Conservation (phyloP, 2,888 invertebrate species). For the Epinotia demarniana region DNA sequence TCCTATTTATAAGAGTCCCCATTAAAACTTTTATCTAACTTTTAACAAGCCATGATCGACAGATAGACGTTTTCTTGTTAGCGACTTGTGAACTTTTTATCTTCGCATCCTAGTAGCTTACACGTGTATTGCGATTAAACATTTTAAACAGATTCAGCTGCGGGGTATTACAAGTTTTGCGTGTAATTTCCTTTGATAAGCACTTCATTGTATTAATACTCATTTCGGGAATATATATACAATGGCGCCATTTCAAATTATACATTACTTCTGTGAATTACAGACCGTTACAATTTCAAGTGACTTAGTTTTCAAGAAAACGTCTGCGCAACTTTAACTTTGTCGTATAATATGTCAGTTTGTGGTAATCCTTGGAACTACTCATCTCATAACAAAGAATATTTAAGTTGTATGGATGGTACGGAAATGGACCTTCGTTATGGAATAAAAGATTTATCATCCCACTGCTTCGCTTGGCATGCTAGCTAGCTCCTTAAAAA, state of each 20-base stretch:
- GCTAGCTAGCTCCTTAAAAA: too few relatives aligned
- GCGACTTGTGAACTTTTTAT: conserved; percentile 43
- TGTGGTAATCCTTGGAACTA: too few relatives aligned
- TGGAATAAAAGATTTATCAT: too few relatives aligned
- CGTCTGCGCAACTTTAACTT: too few relatives aligned
- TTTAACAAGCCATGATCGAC: conserved; percentile 57
- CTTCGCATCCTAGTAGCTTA: conserved; percentile 29
- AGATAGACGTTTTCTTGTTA: conserved; percentile 50
- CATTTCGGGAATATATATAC: neutral
- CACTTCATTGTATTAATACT: neutral
- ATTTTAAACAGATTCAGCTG: neutral
- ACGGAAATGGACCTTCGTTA: too few relatives aligned
- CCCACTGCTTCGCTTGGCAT: too few relatives aligned
- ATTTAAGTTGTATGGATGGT: too few relatives aligned
- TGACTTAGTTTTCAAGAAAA: too few relatives aligned
- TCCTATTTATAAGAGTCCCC: conserved; percentile 50
- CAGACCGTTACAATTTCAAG: neutral
- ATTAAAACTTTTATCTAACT: conserved; percentile 55
- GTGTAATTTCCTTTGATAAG: neutral
- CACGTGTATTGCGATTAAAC: neutral
- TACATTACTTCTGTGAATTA: too few relatives aligned
- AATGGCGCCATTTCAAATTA: neutral
- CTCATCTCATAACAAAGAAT: too few relatives aligned
- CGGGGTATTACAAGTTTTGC: neutral
- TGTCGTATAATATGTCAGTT: too few relatives aligned